These are phyloP conservation scores for Hylia prasina DNA, from an alignment of 2,113 vertebrate species.

Conservation along the genomic window DNA sequence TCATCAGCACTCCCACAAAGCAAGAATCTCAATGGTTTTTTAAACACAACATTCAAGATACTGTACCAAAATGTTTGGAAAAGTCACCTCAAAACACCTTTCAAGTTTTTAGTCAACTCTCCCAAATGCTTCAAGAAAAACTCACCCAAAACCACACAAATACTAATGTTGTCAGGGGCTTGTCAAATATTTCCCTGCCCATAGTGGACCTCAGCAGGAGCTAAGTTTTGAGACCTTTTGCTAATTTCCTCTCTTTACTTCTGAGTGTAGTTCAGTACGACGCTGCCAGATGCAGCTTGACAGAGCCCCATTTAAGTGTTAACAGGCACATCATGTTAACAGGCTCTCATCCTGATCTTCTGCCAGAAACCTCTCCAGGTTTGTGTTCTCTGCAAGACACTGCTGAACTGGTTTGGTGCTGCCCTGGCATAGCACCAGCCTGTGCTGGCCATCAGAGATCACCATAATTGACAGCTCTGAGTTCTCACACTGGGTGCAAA, in stretches of 20 bases:
- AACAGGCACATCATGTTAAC: not conserved
- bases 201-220: fast-evolving
- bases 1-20: not conserved
- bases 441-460: not conserved
- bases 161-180: fast-evolving
- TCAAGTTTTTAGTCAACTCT: not conserved
- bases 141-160: not conserved
- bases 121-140: not conserved
- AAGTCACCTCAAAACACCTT: not conserved
- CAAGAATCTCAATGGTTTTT: not conserved
- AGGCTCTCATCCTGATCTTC: not conserved
- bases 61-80: not conserved
- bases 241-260: not conserved
- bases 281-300: not conserved
- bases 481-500: not conserved
- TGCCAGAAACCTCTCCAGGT: not conserved
- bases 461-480: not conserved
- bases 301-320: not conserved
- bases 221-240: not conserved
- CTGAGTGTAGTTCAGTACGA: not conserved
- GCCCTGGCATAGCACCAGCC: not conserved
- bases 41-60: not conserved
- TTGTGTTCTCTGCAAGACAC: not conserved
- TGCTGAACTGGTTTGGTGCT: not conserved
- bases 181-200: not conserved